Evolutionary conservation across 2,888 invertebrate genomes (phyloP).

Genomic region (Plagiodera versicolora): DNA sequence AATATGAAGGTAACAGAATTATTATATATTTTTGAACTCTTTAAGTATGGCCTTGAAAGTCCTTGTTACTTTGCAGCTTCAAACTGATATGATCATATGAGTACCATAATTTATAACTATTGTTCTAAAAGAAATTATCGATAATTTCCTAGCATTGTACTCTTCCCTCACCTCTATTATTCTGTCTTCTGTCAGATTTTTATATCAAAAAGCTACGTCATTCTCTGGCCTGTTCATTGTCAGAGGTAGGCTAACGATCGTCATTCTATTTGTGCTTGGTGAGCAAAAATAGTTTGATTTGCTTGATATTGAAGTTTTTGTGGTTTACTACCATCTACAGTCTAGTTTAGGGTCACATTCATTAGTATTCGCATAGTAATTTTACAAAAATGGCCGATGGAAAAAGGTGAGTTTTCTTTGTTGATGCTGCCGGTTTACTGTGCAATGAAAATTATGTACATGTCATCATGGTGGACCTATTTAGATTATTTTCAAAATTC

Average conservation of each 20-base stretch:
- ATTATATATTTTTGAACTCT: no score
- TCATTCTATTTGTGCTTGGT: constrained; percentile 32
- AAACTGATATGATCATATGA: no score
- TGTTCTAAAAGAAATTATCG: no score
- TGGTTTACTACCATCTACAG: constrained; percentile 17
- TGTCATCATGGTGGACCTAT: constrained; percentile 51
- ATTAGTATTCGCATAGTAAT: constrained; percentile 27
- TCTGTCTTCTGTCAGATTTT: constrained; percentile 40
- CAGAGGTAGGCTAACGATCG: constrained; percentile 44
- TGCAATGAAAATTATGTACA: constrained; percentile 38
- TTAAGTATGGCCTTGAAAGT: no score
- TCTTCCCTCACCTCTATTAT: background rate
- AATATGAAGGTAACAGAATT: no score
- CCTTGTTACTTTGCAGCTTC: no score
- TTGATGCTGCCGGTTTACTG: constrained; percentile 32
- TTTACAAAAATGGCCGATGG: constrained; percentile 45
- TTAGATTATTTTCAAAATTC: constrained; percentile 24
- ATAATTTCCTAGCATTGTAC: no score
- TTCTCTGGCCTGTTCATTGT: constrained; percentile 30
- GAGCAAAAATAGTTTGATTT: constrained; percentile 30
- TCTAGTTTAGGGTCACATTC: constrained; percentile 28
- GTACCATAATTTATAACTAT: no score
- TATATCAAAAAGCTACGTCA: constrained; percentile 49
- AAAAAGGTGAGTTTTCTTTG: constrained; percentile 41
- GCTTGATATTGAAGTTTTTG: constrained; percentile 25